These are phyloP conservation scores for Notolabrus celidotus DNA, from an alignment of 2,797 vertebrate genomes.

Conservation along the genomic window DNA sequence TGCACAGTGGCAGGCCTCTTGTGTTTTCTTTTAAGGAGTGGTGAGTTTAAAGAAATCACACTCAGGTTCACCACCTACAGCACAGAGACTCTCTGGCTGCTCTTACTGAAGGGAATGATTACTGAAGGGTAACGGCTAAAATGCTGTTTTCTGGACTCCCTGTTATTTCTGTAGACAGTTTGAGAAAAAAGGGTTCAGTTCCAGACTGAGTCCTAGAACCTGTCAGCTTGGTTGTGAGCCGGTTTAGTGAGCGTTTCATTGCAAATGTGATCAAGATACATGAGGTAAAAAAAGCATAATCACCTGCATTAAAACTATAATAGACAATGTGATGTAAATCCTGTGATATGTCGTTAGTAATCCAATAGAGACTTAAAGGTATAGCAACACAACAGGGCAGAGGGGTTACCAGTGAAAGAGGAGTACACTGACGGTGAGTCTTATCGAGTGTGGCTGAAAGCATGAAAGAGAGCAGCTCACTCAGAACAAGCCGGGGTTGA, in stretches of 20 bases:
- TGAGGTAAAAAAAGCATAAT: constrained; percentile 17
- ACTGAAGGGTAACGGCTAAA: constrained; percentile 84
- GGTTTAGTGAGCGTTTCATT: constrained; percentile 31
- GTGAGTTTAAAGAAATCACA: constrained; percentile 19
- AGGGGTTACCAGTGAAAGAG: constrained; percentile 44
- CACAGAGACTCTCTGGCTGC: constrained; percentile 86
- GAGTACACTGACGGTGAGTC: constrained; percentile 46
- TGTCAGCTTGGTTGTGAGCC: constrained; percentile 71
- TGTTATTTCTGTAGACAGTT: constrained; percentile 82
- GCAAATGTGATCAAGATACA: constrained; percentile 15
- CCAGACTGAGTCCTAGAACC: constrained; percentile 85
- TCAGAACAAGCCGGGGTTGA: constrained; percentile 67
- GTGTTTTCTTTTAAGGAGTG: constrained; percentile 16
- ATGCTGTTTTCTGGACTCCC: constrained; percentile 84
- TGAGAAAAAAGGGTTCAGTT: constrained; percentile 75
- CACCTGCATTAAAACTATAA: constrained; percentile 14
- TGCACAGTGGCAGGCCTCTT: constrained; percentile 12
- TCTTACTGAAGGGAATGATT: constrained; percentile 83
- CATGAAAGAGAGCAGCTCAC: constrained; percentile 45
- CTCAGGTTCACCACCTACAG: constrained; percentile 82
- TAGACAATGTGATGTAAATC: constrained; percentile 22
- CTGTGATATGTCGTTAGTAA: constrained; percentile 23
- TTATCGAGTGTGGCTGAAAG: constrained; percentile 55
- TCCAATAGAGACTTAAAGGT: constrained; percentile 55
- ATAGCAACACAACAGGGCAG: constrained; percentile 64